Percentiles rank a stretch among this genome's conserved stretches.
Evolutionary conservation across 2,797 vertebrate genomes (phyloP).

Genomic region (Acanthurus tractus): DNA sequence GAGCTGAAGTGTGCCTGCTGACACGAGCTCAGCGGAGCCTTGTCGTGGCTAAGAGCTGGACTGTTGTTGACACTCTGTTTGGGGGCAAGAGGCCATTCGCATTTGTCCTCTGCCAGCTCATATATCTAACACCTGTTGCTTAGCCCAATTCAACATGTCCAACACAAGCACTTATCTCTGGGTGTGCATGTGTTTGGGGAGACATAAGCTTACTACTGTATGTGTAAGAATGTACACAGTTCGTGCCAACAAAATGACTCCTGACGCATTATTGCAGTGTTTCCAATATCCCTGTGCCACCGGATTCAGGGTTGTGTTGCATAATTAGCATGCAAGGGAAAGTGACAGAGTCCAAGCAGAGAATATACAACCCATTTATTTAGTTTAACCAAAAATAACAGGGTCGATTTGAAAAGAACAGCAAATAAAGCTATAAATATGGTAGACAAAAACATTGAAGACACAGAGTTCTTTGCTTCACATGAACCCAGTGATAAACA

Average conservation of each 20-base stretch:
- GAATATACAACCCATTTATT: slow-evolving; percentile 77
- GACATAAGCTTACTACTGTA: slow-evolving; percentile 29
- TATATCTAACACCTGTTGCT: slow-evolving; percentile 57
- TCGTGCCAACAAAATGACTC: slow-evolving; percentile 3
- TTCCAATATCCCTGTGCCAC: background rate
- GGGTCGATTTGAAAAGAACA: slow-evolving; percentile 48
- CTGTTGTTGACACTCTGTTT: slow-evolving; percentile 37
- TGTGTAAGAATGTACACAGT: slow-evolving; percentile 32
- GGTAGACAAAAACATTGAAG: slow-evolving; percentile 49
- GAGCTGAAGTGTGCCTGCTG: slow-evolving; percentile 1
- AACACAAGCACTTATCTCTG: slow-evolving; percentile 37
- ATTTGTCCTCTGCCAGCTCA: slow-evolving; percentile 49
- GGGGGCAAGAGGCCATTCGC: slow-evolving; percentile 18
- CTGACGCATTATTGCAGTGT: background rate
- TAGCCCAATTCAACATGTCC: slow-evolving; percentile 26
- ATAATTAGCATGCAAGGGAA: slow-evolving; percentile 25
- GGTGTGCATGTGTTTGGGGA: slow-evolving; percentile 19
- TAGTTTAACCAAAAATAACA: slow-evolving; percentile 64
- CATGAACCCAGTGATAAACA: slow-evolving; percentile 38
- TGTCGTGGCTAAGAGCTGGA: slow-evolving; percentile 21
- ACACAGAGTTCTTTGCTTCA: slow-evolving; percentile 35
- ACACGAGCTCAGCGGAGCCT: slow-evolving; percentile 10
- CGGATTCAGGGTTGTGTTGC: background rate
- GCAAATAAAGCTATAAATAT: slow-evolving; percentile 64
- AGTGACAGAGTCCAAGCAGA: slow-evolving; percentile 26